A percentile compares a stretch with the other conserved stretches of the same genome.
Evolutionary conservation across 1,140 invertebrate genomes (phyloP).

Genomic region (Rhopalosiphum padi): DNA sequence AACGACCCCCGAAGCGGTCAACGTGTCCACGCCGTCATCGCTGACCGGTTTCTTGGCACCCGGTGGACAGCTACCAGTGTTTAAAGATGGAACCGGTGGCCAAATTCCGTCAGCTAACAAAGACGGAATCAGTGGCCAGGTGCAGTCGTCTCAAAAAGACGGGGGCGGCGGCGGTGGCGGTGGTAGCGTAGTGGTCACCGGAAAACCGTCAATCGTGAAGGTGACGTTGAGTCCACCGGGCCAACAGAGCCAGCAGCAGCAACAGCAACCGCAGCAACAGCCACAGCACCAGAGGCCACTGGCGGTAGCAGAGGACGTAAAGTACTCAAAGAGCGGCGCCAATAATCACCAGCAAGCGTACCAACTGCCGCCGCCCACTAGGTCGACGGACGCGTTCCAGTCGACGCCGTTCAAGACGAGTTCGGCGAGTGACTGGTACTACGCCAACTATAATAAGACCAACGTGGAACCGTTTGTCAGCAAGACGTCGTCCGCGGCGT

Average conservation of each 20-base stretch:
- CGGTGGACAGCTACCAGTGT: constrained; percentile 66
- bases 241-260: neutral
- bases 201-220: constrained; percentile 71
- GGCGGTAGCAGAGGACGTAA: constrained; percentile 48
- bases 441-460: constrained; percentile 78
- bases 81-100: neutral
- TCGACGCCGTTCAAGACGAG: constrained; percentile 45
- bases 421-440: constrained; percentile 72
- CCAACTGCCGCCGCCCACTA: constrained; percentile 60
- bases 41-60: constrained; percentile 69
- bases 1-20: constrained; percentile 68
- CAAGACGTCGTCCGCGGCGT: constrained; percentile 64
- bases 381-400: constrained; percentile 64
- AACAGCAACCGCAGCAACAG: constrained; percentile 58
- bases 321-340: constrained; percentile 60
- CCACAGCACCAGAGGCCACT: constrained; percentile 59
- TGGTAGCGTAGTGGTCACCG: constrained; percentile 61
- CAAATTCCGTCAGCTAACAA: neutral
- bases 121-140: constrained; percentile 65
- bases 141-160: neutral
- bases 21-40: constrained; percentile 62
- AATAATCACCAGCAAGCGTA: constrained; percentile 64
- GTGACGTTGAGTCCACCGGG: constrained; percentile 65
- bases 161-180: neutral
- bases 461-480: constrained; percentile 73